phyloP scores from a whole-genome alignment of 1,140 invertebrate genomes.

The Saccostrea glomerata region DNA sequence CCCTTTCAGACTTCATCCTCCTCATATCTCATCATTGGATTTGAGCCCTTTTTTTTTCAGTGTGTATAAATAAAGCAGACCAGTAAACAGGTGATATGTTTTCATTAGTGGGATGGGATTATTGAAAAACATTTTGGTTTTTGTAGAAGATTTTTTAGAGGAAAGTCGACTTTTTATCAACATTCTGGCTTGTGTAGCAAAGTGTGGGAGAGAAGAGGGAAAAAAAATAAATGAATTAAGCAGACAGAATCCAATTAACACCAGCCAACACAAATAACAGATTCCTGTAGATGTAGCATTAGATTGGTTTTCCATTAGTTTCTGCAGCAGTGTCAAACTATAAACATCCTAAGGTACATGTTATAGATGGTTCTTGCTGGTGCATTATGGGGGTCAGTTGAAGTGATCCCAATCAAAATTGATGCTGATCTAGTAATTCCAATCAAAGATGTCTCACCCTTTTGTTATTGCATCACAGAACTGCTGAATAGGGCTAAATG shows the following conservation, averaged over 20 bases:
- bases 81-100: not conserved
- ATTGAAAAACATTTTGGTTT: not conserved
- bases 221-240: constrained; percentile 13
- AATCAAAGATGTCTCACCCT: not conserved
- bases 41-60: too few relatives aligned
- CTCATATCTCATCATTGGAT: not conserved
- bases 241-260: constrained; percentile 14
- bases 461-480: not conserved
- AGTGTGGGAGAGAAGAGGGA: not conserved
- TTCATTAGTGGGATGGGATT: not conserved
- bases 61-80: not conserved
- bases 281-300: not conserved
- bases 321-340: not conserved
- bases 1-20: not conserved
- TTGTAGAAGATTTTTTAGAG: not conserved
- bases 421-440: not conserved
- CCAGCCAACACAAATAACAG: not conserved
- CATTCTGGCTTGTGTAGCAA: not conserved
- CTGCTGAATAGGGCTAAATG: not conserved
- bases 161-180: not conserved
- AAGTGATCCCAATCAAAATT: not conserved
- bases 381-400: not conserved
- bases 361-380: not conserved
- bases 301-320: constrained; percentile 21
- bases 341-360: not conserved